These are phyloP conservation scores for Popillia japonica DNA, from an alignment of 1,140 invertebrate genomes.

Conservation along the genomic window DNA sequence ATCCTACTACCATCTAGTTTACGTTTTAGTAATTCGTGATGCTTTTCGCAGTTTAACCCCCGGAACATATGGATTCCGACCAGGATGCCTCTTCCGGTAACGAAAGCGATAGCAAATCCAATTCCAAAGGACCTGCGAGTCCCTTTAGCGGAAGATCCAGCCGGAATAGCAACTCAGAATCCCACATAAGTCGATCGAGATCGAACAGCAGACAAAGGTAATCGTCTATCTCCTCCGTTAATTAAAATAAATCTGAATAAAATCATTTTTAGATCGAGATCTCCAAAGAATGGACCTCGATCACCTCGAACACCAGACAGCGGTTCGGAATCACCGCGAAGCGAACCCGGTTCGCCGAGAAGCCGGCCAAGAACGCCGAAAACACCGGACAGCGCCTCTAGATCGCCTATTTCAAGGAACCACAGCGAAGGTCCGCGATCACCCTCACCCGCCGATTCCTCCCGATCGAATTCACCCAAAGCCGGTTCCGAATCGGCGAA, in stretches of 20 bases:
- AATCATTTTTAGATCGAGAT: too few relatives aligned
- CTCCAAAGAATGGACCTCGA: background rate
- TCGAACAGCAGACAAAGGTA: background rate
- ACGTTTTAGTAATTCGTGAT: constrained; percentile 36
- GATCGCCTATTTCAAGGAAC: constrained; percentile 22
- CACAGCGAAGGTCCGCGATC: constrained; percentile 42
- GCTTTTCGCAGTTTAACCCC: constrained; percentile 42
- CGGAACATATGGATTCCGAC: constrained; percentile 56
- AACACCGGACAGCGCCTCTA: constrained; percentile 16
- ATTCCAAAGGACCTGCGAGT: constrained; percentile 40
- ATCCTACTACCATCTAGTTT: too few relatives aligned
- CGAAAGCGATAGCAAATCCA: constrained; percentile 51
- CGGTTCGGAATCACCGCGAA: constrained; percentile 13
- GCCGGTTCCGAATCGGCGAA: background rate
- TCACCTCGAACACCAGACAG: background rate
- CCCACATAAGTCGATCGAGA: constrained; percentile 11
- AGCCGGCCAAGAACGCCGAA: constrained; percentile 14
- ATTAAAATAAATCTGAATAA: too few relatives aligned
- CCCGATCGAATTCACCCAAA: constrained; percentile 48
- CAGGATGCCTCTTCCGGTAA: constrained; percentile 54
- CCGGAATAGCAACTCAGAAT: constrained; percentile 13
- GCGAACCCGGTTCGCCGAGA: background rate
- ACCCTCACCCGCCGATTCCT: constrained; percentile 47
- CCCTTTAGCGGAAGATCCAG: constrained; percentile 39
- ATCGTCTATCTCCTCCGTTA: too few relatives aligned